Base-by-base conservation (phyloP, 2,113 vertebrate species). In the Amphiprion ocellaris region DNA sequence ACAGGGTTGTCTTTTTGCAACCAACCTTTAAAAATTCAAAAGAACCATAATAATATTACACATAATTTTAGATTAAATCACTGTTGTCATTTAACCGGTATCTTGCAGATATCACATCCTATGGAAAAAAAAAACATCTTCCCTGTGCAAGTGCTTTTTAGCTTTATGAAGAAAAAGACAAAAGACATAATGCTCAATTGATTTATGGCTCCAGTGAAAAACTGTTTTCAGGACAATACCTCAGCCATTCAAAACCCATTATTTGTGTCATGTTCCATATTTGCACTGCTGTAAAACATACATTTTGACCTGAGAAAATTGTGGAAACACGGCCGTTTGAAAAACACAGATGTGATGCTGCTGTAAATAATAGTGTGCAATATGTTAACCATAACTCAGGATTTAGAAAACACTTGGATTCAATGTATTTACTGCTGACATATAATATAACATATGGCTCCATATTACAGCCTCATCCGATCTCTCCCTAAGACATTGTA, bases 11-110 rank as follows among this genome's bases (percentile, higher is more conserved):
- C 41, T 66, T 82, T 78, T 69, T 63, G 30, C 60, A 53, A 15
- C 19, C 69, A 63, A 52, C 56, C 67, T 67, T 82, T 82, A 56
- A 61, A 60, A 70, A 79, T 62, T 60, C 41, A 64, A 62, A 65
- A 69, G n/a, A 9, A 37, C 33, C 33, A 37, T 33, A 6, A 37
- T 37, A 33, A 74, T 66, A 16, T 69, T 39, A 58, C 41, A 62
- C 19, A 61, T 33, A 54, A 28, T 50, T 64, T 23, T 12, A 16
- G 58, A 47, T 76, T 9, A 65, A 24, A 37, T 65, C 46, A 52
- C 23, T n/a, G 15, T 10, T 68, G 41, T 50, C 2, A 46, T 49
- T 69, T 68, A 19, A 64, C 39, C 41, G 44, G n/a, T 56, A 39
- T 9, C 10, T 9, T 28, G 16, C 30, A 30, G n/a, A 17, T 46